These are phyloP conservation scores for Byasa hedistus DNA, from an alignment of 2,888 invertebrate species.

Conservation along the genomic window DNA sequence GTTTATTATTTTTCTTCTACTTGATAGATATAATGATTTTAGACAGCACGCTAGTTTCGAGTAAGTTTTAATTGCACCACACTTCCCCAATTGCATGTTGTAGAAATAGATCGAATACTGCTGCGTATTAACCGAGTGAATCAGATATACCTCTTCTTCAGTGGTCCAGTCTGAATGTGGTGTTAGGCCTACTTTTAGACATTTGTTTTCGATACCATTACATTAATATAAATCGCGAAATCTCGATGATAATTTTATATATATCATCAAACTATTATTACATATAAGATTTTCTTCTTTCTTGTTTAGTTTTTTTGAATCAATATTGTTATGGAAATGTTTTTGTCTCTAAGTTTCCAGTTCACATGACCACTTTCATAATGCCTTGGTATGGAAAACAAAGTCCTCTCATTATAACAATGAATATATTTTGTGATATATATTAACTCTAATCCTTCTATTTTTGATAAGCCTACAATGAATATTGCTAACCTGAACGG, in stretches of 20 bases:
- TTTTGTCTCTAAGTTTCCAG: not conserved
- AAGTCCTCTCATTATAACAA: conserved; percentile 65
- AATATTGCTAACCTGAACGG: conserved; percentile 66
- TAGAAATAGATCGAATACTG: conserved; percentile 34
- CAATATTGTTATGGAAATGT: not conserved
- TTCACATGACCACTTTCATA: not conserved
- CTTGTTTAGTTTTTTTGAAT: not conserved
- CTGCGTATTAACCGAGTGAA: conserved; percentile 51
- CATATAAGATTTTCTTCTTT: not conserved
- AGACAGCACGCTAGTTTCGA: conserved; percentile 25
- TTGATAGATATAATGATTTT: not conserved
- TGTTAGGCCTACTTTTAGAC: conserved; percentile 67
- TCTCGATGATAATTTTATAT: not conserved
- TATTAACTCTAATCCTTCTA: conserved; percentile 76
- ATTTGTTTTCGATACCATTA: conserved; percentile 70
- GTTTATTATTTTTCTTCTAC: not conserved
- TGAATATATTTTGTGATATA: conserved; percentile 80
- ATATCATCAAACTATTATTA: conserved; percentile 3
- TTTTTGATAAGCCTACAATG: conserved; percentile 77
- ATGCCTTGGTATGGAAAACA: conserved; percentile 67
- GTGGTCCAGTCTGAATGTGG: conserved; percentile 68
- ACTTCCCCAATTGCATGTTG: conserved; percentile 27
- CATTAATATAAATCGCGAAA: conserved; percentile 2
- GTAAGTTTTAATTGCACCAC: conserved; percentile 19
- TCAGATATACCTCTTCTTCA: conserved; percentile 74